A percentile compares a stretch with the other conserved stretches of the same genome.
These are phyloP conservation scores for Gallinago media DNA, from an alignment of 2,113 vertebrate species.

Conservation along the genomic window DNA sequence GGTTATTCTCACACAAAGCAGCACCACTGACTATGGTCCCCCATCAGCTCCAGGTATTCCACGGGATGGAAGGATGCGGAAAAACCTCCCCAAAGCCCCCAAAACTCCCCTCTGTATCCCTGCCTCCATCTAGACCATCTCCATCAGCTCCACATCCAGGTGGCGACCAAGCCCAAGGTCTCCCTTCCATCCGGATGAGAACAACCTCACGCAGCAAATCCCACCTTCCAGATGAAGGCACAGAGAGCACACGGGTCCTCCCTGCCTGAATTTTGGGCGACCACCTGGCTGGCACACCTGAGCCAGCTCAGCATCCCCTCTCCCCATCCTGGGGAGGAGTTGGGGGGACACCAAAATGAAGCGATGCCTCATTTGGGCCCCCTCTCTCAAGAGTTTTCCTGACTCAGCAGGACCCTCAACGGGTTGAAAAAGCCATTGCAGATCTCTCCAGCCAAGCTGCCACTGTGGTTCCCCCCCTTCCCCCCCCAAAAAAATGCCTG, in stretches of 20 bases:
- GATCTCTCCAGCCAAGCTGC: not conserved
- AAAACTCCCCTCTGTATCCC: not conserved
- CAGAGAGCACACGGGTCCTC: not conserved
- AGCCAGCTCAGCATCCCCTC: not conserved
- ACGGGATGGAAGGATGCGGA: accelerated
- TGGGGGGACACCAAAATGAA: not conserved
- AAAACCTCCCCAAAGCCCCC: not conserved
- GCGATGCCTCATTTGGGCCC: accelerated
- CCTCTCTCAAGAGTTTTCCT: not conserved
- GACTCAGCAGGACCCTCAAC: not conserved
- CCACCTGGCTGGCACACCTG: accelerated
- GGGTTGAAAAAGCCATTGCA: not conserved
- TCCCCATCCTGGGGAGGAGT: accelerated
- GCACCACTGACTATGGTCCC: accelerated
- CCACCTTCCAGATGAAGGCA: not conserved
- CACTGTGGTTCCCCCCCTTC: not conserved
- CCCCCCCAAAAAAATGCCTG: not conserved
- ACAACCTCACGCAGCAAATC: accelerated
- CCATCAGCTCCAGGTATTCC: not conserved
- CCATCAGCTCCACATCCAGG: accelerated
- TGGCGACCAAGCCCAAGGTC: not conserved
- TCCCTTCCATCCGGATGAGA: not conserved
- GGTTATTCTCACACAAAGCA: not conserved
- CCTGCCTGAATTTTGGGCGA: not conserved
- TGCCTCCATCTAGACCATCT: not conserved